Conservation (phyloP, 2,888 invertebrate genomes). For the Meloe dianella region DNA sequence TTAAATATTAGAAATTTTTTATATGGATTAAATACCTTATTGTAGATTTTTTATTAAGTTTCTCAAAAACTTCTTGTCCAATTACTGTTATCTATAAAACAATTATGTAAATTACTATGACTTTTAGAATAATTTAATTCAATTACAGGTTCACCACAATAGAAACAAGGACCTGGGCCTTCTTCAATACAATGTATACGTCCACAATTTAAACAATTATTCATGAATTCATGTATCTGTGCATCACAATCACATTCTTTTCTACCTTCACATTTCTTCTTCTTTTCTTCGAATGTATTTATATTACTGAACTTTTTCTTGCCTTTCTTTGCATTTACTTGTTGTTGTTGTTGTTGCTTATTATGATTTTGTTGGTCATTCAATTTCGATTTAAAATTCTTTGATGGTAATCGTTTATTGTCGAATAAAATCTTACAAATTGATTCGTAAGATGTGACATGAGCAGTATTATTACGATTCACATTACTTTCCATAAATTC, state of each 20-base stretch:
- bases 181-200: constrained; percentile 95
- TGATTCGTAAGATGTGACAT: constrained; percentile 67
- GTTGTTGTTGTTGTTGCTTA: constrained; percentile 12
- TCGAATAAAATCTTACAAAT: constrained; percentile 54
- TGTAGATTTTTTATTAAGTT: constrained; percentile 29
- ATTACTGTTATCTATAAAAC: constrained; percentile 41
- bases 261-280: constrained; percentile 58
- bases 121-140: no score
- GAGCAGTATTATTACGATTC: constrained; percentile 70
- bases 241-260: constrained; percentile 93
- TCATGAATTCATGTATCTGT: constrained; percentile 83
- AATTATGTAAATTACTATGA: no score
- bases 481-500: constrained; percentile 80
- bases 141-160: constrained; percentile 84
- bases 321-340: constrained; percentile 37
- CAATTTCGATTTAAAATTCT: constrained; percentile 9
- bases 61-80: constrained; percentile 38
- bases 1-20: not conserved
- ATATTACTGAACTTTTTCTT: constrained; percentile 50
- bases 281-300: constrained; percentile 44
- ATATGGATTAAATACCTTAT: constrained; percentile 30
- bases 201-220: constrained; percentile 94
- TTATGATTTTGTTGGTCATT: not conserved
- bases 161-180: constrained; percentile 95
- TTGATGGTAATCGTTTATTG: constrained; percentile 24